Base-by-base conservation (phyloP, 2,797 vertebrate genomes). In the Epinephelus coioides region DNA sequence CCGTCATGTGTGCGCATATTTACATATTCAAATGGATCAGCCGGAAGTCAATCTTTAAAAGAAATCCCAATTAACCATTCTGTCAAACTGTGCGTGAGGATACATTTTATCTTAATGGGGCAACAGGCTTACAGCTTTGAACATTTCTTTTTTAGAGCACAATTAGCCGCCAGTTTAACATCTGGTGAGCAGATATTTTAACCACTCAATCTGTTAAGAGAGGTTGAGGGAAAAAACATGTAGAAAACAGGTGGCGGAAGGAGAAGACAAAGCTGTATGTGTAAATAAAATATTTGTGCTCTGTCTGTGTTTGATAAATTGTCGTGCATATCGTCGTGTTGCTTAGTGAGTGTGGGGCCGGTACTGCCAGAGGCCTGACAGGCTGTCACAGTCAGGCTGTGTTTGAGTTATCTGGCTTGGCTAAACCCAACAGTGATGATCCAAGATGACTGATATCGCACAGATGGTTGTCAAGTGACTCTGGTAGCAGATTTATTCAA, bases 151-250 rank as follows among this genome's bases (percentile, higher is more conserved):
- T 27, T 63, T 27, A 6, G 46, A 74, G 50, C 73, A 54, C 73
- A 78, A 68, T 78, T 62, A 76, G 44, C 66, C 9, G 7, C 17
- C 50, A 13, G 65, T 84, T 78, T 55, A 77, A 80, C 88, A 90
- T 91, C 85, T 88, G 86, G 51, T 8, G 65, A 75, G 56, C 65
- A 60, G 56, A 76, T 73, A 70, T 44, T 78, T 60, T 17, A 76
- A 60, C 69, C 56, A 8, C 56, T 79, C 75, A 69, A 55, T 79
- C 73, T 82, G 83, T 40, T 9, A 61, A 44, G 50, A 2, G 7
- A 56, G 55, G 68, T 79, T 74, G 51, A 66, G 46, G 69, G 62
- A 59, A 6, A n/a, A 17, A 72, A 55, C 27, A 23, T 15, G 57
- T 8, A 19, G 27, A 49, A 70, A 80, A 65, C 86, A 90, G 83